Percentiles rank a stretch among this genome's conserved stretches.
Conservation (phyloP, 2,113 vertebrate species). For the Sisor rabdophorus region DNA sequence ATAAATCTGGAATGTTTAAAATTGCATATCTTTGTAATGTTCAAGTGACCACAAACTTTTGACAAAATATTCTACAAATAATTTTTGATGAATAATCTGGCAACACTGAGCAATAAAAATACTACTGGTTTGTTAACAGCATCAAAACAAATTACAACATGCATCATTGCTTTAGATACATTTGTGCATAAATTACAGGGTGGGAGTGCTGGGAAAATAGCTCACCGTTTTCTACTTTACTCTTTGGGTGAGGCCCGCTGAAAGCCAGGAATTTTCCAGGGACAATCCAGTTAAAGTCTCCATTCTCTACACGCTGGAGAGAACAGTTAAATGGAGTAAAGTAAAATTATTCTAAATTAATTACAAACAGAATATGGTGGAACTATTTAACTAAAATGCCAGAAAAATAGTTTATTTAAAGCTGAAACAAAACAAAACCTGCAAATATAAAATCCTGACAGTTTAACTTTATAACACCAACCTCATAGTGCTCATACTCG, state of each 20-base stretch:
- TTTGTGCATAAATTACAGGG: neutral
- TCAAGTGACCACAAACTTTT: no score
- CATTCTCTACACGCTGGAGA: slow-evolving; percentile 89
- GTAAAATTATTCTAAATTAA: no score
- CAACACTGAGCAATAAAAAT: neutral
- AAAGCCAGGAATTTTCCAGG: slow-evolving; percentile 93
- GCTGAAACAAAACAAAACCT: neutral
- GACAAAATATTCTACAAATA: no score
- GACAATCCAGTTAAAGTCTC: slow-evolving; percentile 97
- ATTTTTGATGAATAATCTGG: no score
- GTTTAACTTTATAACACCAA: slow-evolving; percentile 49
- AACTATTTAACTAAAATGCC: neutral
- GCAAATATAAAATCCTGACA: neutral
- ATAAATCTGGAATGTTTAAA: no score
- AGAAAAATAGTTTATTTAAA: neutral
- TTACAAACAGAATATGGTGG: neutral
- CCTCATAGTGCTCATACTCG: slow-evolving; percentile 98
- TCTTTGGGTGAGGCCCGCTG: slow-evolving; percentile 95
- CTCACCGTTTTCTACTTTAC: slow-evolving; percentile 94
- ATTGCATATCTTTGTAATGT: no score
- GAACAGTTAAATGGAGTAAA: neutral
- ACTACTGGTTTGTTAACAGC: neutral
- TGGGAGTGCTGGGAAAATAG: neutral
- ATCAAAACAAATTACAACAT: neutral
- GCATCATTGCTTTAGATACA: neutral